Evolutionary conservation across 2,888 invertebrate species (phyloP).

Genomic region (Nowickia ferox): DNA sequence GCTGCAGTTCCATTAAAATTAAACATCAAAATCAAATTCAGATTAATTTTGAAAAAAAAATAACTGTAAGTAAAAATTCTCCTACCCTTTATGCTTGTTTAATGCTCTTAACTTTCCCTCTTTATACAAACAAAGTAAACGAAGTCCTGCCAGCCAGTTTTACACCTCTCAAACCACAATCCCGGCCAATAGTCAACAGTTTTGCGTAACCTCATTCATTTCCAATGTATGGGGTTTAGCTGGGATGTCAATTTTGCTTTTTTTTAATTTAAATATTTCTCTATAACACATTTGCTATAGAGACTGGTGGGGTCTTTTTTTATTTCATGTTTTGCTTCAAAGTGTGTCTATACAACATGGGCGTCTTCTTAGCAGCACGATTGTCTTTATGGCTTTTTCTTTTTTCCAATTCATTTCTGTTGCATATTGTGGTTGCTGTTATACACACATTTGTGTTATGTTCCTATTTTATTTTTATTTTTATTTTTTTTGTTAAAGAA

Average conservation of each 20-base stretch:
- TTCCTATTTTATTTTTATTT: neutral
- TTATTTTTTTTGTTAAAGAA: too few relatives aligned
- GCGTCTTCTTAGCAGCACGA: constrained; percentile 54
- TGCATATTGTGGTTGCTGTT: constrained; percentile 23
- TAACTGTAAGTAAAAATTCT: too few relatives aligned
- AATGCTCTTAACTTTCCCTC: constrained; percentile 38
- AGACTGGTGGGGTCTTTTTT: neutral
- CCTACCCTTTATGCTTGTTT: constrained; percentile 23
- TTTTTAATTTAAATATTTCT: constrained; percentile 35
- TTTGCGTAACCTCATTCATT: constrained; percentile 47
- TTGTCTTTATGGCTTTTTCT: constrained; percentile 44
- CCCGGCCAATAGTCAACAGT: constrained; percentile 22
- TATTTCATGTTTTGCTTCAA: constrained; percentile 6
- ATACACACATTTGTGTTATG: neutral
- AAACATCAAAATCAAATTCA: too few relatives aligned
- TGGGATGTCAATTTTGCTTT: constrained; percentile 13
- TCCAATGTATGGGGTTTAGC: neutral
- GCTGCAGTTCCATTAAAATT: too few relatives aligned
- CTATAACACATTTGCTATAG: constrained; percentile 22
- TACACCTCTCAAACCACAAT: neutral
- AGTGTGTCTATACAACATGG: constrained; percentile 50
- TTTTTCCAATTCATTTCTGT: constrained; percentile 44
- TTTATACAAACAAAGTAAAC: neutral
- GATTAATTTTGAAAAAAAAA: too few relatives aligned
- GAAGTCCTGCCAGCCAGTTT: neutral